Base-by-base conservation (phyloP, 1,140 invertebrate species). In the Diuraphis noxia region DNA sequence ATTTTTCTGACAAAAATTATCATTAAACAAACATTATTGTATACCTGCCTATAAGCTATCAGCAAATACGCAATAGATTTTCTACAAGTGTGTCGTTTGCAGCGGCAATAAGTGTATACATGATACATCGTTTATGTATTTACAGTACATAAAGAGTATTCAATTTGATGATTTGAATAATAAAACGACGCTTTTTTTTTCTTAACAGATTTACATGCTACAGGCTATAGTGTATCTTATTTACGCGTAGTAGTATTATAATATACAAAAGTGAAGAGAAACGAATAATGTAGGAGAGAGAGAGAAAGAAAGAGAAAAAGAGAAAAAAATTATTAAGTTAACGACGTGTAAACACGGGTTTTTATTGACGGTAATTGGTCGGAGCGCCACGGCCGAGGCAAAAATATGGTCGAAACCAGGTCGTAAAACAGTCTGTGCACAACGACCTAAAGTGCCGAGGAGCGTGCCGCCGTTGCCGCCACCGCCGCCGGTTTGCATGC, bases 301-400 rank as follows among this genome's bases (percentile, higher is more conserved):
- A 38, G 30, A 41, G 40, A 25, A 23, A 36, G 49, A 38, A 34
- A 56, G 21, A 86, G 43, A 38, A 34, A 23, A n/a, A 79, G 63
- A 43, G 41, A 72, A 38, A 90, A 82, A 91, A 82, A 91, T 91
- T 91, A 81, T 91, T 82, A 82, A 91, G 89, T 91, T 49, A 91
- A 91, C 89, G 89, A 91, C 89, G 89, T 91, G 89, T 91, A 91
- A 91, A 91, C 89, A 82, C 43, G 89, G 72, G 89, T 91, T 91
- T 90, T 91, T 91, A 91, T 91, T 91, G 89, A 81, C 89, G 89
- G 89, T 91, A 91, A 91, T 91, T 91, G 89, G 89, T 91, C 77
- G 77, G 77, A 49, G 88, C 88, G 88, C 88, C 56, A 46, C 36
- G 46, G 87, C 52, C 63, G 88, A 90, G 88, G 89, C 77, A 82